phyloP scores from a whole-genome alignment of 2,888 invertebrate species.

The Desoria tigrina region DNA sequence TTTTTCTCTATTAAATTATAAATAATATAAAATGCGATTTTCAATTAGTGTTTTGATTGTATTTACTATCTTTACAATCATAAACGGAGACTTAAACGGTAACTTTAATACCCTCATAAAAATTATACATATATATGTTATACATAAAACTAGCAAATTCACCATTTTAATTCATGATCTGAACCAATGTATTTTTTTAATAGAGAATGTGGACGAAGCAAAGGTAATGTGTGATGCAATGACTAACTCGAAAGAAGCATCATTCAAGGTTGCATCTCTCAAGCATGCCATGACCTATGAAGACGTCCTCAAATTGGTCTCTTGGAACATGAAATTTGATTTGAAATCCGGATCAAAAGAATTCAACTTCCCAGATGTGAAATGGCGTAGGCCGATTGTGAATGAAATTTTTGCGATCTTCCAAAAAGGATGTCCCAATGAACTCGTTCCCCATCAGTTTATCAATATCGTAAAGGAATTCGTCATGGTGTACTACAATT shows the following conservation, averaged over 20 bases:
- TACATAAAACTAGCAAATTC: no score
- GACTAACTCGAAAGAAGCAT: background rate
- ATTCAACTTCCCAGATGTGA: constrained; percentile 12
- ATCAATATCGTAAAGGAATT: constrained; percentile 23
- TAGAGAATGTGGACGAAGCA: background rate
- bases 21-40: no score
- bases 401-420: constrained; percentile 20
- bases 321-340: constrained; percentile 29
- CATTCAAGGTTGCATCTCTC: background rate
- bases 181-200: no score
- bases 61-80: no score
- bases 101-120: no score
- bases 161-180: no score
- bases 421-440: constrained; percentile 16
- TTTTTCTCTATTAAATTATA: no score
- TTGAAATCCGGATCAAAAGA: constrained; percentile 13
- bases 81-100: no score
- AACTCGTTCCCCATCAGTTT: constrained; percentile 21
- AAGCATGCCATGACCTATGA: constrained; percentile 27
- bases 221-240: background rate
- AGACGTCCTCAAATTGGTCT: constrained; percentile 25
- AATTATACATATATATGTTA: no score
- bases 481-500: constrained; percentile 36
- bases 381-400: constrained; percentile 27
- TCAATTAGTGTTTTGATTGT: no score